A percentile compares a stretch with the other conserved stretches of the same genome.
Conservation (phyloP, 2,888 invertebrate genomes). For the Pseudococcus jackbeardsleyi region DNA sequence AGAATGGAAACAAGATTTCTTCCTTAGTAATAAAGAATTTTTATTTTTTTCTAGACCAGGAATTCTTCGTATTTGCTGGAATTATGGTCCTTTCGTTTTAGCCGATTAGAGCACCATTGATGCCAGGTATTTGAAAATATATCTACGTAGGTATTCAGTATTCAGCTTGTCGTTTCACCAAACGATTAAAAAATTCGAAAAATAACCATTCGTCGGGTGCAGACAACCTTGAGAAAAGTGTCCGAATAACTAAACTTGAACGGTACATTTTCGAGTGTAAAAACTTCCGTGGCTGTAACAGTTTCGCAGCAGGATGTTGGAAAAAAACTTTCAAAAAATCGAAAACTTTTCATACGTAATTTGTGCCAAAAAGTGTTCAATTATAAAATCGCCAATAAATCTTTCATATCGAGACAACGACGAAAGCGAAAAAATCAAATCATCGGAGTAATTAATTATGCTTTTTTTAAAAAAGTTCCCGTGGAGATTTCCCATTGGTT, state of each 20-base stretch:
- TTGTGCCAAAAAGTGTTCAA: constrained; percentile 23
- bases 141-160: no score
- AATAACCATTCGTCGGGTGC: no score
- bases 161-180: no score
- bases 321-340: no score
- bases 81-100: background rate
- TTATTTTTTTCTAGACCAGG: background rate
- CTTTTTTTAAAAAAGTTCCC: background rate
- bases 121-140: no score
- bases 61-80: background rate
- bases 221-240: no score
- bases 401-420: background rate
- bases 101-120: background rate
- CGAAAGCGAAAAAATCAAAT: background rate
- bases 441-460: constrained; percentile 24
- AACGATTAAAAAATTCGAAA: no score
- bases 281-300: no score
- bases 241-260: no score
- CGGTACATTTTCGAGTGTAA: no score
- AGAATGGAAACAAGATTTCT: background rate
- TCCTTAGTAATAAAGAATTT: background rate
- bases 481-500: background rate
- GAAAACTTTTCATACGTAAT: background rate
- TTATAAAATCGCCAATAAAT: constrained; percentile 3
- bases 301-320: no score